Conservation (phyloP, 2,113 vertebrate species). For the Prietella phreatophila region DNA sequence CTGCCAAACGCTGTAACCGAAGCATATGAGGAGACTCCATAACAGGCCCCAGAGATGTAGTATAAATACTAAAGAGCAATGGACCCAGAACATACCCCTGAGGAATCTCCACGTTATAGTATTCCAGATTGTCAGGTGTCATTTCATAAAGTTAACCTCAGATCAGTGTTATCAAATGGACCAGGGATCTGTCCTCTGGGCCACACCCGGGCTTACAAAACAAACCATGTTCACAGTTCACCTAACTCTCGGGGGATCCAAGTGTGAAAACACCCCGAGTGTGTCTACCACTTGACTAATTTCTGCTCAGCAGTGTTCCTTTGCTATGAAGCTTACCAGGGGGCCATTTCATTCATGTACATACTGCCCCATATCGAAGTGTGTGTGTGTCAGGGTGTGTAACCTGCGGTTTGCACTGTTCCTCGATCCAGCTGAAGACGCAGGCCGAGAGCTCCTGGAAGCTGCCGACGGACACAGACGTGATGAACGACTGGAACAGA, state of each 20-base stretch:
- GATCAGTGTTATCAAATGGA: neutral
- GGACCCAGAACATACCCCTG: no score
- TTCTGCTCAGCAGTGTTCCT: neutral
- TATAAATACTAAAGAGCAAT: no score
- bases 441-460: constrained; percentile 96
- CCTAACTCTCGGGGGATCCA: neutral
- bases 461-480: constrained; percentile 85
- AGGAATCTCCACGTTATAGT: no score
- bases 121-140: no score
- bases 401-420: constrained; percentile 98
- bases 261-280: neutral
- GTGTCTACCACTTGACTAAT: neutral
- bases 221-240: no score
- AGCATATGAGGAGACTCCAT: no score
- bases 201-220: no score
- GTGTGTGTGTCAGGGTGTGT: constrained; percentile 53
- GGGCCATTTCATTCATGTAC: neutral
- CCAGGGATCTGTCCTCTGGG: neutral
- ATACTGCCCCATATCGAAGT: neutral
- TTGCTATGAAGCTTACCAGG: neutral
- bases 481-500: constrained; percentile 92
- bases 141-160: neutral
- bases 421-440: constrained; percentile 97
- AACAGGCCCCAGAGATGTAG: no score
- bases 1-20: no score